Base-by-base conservation (phyloP, 2,797 vertebrate genomes). In the Enteromius viviparus region DNA sequence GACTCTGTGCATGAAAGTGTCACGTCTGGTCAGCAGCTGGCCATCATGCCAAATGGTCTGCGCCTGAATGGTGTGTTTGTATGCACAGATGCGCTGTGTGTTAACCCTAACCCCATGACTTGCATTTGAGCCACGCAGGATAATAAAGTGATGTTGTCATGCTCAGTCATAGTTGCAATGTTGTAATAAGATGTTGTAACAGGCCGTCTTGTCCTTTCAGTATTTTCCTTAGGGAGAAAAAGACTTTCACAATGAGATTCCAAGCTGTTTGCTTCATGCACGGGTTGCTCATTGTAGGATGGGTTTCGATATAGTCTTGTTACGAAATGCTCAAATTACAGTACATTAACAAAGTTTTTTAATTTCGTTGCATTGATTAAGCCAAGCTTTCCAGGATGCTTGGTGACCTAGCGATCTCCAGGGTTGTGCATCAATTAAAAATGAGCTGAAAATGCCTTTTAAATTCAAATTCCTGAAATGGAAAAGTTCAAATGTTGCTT, bases 161-260 rank as follows among this genome's bases (percentile, higher is more conserved):
- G 37, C 58, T 51, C 19, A 66, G 64, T 81, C 72, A 89, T 88
- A 89, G 81, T 83, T 62, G 84, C 69, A 71, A 87, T 91, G 89
- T 87, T 89, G 88, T 79, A 86, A 85, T 75, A 71, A 45, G 47
- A 78, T 76, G 78, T 51, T 83, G 70, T 76, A 71, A 76, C 68
- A 80, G 6, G 2, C 58, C 21, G 19, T 65, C 17, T 23, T 68
- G 40, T 51, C 12, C 19, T 55, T 66, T 76, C 17, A 76, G 37
- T 75, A 4, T 37, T 75, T 72, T 69, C 21, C 49, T 17, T 17
- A 26, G 34, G 23, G 60, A 72, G 60, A 9, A 62, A 65, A 40
- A 15, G 47, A 9, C 53, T 40, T 65, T 76, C 68, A 64, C 69
- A 72, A 64, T 34, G 26, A 19, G 21, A 72, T 62, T 37, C 60